A percentile compares a stretch with the other conserved stretches of the same genome.
These are phyloP conservation scores for Nannoperca obscura DNA, from an alignment of 2,797 vertebrate genomes.

Conservation along the genomic window DNA sequence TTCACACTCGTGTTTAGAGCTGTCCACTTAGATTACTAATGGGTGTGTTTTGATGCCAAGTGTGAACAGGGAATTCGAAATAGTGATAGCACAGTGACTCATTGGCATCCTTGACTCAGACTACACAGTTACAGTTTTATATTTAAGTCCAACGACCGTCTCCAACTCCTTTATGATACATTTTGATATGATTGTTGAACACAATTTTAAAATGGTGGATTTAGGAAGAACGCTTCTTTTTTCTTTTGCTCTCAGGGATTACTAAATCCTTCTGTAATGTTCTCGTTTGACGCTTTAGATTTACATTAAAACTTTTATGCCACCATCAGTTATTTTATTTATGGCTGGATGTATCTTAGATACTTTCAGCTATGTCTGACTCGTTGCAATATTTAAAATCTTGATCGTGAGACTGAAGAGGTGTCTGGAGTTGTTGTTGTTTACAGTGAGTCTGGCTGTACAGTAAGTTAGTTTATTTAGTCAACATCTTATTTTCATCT, in stretches of 20 bases:
- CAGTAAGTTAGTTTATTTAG: constrained; percentile 30
- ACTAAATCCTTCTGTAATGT: background rate
- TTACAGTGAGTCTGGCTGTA: background rate
- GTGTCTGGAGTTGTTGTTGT: constrained; percentile 10
- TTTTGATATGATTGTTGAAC: background rate
- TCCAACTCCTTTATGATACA: background rate
- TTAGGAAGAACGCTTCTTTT: background rate
- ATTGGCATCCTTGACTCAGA: background rate
- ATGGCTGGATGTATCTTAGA: constrained; percentile 1
- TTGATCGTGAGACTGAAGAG: constrained; percentile 4
- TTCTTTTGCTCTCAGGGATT: background rate
- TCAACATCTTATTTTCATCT: constrained; percentile 17
- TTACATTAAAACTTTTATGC: constrained; percentile 24
- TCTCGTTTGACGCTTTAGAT: constrained; percentile 9
- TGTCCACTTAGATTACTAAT: constrained; percentile 10
- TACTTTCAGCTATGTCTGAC: background rate
- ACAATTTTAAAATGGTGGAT: constrained; percentile 9
- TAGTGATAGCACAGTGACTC: background rate
- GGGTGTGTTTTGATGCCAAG: background rate
- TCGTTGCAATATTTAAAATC: constrained; percentile 45
- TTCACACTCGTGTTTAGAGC: constrained; percentile 8
- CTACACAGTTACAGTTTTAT: background rate
- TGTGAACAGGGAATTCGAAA: constrained; percentile 1
- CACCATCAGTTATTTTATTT: constrained; percentile 39
- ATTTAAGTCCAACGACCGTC: background rate